phyloP scores from a whole-genome alignment of 2,888 invertebrate species.

The Drosophila planitibia region DNA sequence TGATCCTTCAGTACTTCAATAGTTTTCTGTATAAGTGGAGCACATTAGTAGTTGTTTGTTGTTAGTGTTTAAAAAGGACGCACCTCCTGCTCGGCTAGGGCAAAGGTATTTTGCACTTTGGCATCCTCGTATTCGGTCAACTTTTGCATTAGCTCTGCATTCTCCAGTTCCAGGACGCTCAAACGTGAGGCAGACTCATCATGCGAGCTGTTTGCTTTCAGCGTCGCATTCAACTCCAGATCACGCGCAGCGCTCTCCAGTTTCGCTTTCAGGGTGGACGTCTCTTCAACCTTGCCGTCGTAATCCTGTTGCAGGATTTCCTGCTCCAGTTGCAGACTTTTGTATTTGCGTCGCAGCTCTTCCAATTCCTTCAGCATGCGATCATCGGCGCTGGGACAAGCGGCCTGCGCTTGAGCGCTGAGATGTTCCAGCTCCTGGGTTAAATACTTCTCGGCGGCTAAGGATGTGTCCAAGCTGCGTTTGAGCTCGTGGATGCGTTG shows the following conservation, averaged over 20 bases:
- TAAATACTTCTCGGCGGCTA: slow-evolving; percentile 80
- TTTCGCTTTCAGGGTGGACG: slow-evolving; percentile 48
- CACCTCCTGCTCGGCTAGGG: slow-evolving; percentile 83
- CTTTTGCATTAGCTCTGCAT: slow-evolving; percentile 79
- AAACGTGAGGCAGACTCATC: slow-evolving; percentile 55
- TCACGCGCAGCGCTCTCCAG: slow-evolving; percentile 48
- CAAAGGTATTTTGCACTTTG: slow-evolving; percentile 70
- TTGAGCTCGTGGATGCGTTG: slow-evolving; percentile 84
- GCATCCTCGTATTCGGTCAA: slow-evolving; percentile 78
- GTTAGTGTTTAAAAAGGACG: neutral
- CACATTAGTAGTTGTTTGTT: neutral
- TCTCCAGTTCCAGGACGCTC: slow-evolving; percentile 75
- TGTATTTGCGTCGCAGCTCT: slow-evolving; percentile 70
- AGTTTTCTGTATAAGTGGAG: slow-evolving; percentile 67
- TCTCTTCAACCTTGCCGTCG: slow-evolving; percentile 64
- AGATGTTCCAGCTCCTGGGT: slow-evolving; percentile 82
- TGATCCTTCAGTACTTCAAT: slow-evolving; percentile 83
- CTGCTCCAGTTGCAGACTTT: slow-evolving; percentile 55
- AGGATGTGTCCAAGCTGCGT: slow-evolving; percentile 81
- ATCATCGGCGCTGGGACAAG: slow-evolving; percentile 22
- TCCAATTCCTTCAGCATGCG: slow-evolving; percentile 65
- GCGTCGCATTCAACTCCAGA: slow-evolving; percentile 11
- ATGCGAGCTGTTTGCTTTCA: slow-evolving; percentile 36
- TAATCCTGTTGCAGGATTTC: slow-evolving; percentile 75
- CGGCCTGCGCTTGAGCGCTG: slow-evolving; percentile 40